Percentiles rank a stretch among this genome's conserved stretches.
These are phyloP conservation scores for Chamaetylas fuelleborni DNA, from an alignment of 2,113 vertebrate genomes.

Conservation along the genomic window DNA sequence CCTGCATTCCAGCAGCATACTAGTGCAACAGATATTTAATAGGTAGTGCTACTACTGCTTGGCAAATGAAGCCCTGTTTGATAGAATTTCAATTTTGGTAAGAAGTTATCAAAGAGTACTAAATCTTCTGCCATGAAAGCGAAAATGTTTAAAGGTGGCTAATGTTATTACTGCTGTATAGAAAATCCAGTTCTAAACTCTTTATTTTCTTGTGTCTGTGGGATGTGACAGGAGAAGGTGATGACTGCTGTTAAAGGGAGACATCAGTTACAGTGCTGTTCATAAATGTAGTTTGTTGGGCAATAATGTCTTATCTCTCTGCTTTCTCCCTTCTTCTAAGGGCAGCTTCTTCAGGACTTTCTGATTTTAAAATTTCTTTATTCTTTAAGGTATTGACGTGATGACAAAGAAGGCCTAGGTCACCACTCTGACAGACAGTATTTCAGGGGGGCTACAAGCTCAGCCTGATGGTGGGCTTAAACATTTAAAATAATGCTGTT, in stretches of 20 bases:
- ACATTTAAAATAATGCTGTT: neutral
- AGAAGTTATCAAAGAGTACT: neutral
- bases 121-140: neutral
- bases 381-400: neutral
- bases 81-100: neutral
- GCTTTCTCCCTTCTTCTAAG: neutral
- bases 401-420: neutral
- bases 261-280: constrained; percentile 20
- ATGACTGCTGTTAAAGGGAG: constrained; percentile 15
- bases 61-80: neutral
- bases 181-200: constrained; percentile 16
- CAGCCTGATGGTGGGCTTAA: neutral
- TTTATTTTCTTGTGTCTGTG: constrained; percentile 36
- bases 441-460: neutral
- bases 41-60: neutral
- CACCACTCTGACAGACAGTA: neutral
- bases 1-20: neutral
- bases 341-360: neutral
- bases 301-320: neutral
- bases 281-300: constrained; percentile 21
- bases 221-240: constrained; percentile 37
- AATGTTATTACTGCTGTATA: neutral
- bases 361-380: neutral
- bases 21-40: neutral
- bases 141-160: neutral